Percentiles rank a stretch among this genome's conserved stretches.
phyloP scores from a whole-genome alignment of 2,113 vertebrate species.

The Chelonoidis abingdonii region DNA sequence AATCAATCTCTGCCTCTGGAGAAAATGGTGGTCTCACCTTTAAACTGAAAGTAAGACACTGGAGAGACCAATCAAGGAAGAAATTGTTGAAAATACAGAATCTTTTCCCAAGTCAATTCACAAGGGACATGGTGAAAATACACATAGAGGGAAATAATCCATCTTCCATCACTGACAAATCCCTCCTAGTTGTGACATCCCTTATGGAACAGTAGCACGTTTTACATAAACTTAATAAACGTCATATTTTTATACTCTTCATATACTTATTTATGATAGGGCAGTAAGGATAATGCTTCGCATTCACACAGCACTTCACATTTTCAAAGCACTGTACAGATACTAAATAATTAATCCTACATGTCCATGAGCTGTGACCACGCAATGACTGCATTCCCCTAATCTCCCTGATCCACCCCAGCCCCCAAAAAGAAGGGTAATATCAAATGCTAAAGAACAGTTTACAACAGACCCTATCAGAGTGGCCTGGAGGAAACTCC shows the following conservation, averaged over 20 bases:
- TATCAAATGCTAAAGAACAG: neutral
- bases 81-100: neutral
- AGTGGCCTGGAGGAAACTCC: neutral
- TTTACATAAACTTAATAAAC: too few relatives aligned
- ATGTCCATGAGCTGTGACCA: neutral
- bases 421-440: neutral
- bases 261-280: neutral
- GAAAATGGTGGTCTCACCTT: neutral
- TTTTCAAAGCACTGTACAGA: neutral
- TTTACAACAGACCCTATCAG: neutral
- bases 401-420: neutral
- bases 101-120: neutral
- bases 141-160: neutral
- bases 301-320: neutral
- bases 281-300: neutral
- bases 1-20: neutral
- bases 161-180: neutral
- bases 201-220: neutral
- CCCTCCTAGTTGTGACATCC: neutral
- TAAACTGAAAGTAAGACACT: too few relatives aligned
- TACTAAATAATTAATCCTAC: neutral
- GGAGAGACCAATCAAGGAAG: neutral
- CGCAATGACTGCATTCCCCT: neutral
- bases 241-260: neutral
- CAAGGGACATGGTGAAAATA: neutral